phyloP scores from a whole-genome alignment of 2,888 invertebrate genomes.

The Drosophila sordidula region DNA sequence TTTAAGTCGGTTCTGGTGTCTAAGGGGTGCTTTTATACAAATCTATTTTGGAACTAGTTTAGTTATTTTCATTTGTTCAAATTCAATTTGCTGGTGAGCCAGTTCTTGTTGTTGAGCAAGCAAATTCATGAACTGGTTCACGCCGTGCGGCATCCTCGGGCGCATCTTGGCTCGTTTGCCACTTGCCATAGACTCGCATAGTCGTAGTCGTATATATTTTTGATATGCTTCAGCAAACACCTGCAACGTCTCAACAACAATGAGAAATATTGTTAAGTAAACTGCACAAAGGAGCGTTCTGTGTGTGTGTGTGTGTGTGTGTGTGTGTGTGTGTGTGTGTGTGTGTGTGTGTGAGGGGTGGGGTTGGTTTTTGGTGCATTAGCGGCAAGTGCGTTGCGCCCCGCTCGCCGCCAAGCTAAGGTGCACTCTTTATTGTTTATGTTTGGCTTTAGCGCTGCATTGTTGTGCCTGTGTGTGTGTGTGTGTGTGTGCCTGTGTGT shows the following conservation, averaged over 20 bases:
- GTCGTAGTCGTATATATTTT: conserved; percentile 58
- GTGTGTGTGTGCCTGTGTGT: conserved; percentile 3
- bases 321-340: background rate
- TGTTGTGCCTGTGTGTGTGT: conserved; percentile 17
- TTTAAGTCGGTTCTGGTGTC: too few species aligned
- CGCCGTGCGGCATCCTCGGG: background rate
- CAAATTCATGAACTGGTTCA: conserved; percentile 10
- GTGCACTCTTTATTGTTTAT: conserved; percentile 66
- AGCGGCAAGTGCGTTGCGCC: conserved; percentile 65
- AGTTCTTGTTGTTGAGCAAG: conserved; percentile 7
- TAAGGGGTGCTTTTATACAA: too few species aligned
- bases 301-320: background rate
- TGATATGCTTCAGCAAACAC: conserved; percentile 77
- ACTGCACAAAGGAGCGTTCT: conserved; percentile 43
- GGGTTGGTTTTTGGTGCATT: conserved; percentile 68
- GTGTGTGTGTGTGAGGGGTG: background rate
- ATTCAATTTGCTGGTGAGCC: conserved; percentile 1
- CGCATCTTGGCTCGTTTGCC: conserved; percentile 2
- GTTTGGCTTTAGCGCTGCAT: conserved; percentile 40
- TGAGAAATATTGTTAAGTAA: conserved; percentile 75
- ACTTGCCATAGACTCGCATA: conserved; percentile 17
- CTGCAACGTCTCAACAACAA: conserved; percentile 81
- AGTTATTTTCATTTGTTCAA: too few species aligned
- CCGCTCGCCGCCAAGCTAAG: conserved; percentile 5
- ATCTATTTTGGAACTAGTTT: too few species aligned